Conservation (phyloP, 2,113 vertebrate genomes). For the Cromileptes altivelis region DNA sequence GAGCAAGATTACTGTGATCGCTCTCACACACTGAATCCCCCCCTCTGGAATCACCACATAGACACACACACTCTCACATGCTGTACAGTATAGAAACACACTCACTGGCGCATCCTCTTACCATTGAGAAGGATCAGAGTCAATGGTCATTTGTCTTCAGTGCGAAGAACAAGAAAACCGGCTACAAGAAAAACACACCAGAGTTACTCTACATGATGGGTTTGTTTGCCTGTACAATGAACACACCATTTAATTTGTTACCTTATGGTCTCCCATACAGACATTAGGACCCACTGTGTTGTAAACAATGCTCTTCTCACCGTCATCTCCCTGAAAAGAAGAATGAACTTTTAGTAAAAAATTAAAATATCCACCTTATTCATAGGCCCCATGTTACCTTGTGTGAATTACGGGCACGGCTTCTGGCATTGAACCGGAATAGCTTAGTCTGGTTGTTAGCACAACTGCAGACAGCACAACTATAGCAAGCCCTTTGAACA, state of each 20-base stretch:
- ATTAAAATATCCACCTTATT: neutral
- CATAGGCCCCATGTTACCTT: no score
- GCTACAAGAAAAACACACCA: slow-evolving; percentile 69
- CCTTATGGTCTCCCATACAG: slow-evolving; percentile 91
- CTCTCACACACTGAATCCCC: slow-evolving; percentile 47
- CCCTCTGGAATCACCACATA: slow-evolving; percentile 33
- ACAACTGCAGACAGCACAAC: no score
- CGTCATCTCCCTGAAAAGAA: slow-evolving; percentile 71
- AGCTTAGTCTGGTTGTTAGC: no score
- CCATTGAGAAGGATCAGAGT: slow-evolving; percentile 63
- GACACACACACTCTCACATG: neutral
- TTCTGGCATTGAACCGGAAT: no score
- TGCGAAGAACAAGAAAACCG: slow-evolving; percentile 86
- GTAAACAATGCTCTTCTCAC: slow-evolving; percentile 76
- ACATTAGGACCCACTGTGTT: slow-evolving; percentile 85
- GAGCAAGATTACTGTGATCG: slow-evolving; percentile 65
- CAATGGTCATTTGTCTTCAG: slow-evolving; percentile 81
- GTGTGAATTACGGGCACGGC: no score
- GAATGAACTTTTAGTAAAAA: neutral
- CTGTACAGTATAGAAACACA: slow-evolving; percentile 13
- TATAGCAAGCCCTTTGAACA: no score
- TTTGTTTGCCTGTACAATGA: neutral
- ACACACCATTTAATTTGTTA: slow-evolving; percentile 42
- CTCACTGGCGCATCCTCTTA: slow-evolving; percentile 57
- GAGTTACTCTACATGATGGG: slow-evolving; percentile 10